Evolutionary conservation across 1,140 invertebrate species (phyloP).

Genomic region (Laupala kohalensis): DNA sequence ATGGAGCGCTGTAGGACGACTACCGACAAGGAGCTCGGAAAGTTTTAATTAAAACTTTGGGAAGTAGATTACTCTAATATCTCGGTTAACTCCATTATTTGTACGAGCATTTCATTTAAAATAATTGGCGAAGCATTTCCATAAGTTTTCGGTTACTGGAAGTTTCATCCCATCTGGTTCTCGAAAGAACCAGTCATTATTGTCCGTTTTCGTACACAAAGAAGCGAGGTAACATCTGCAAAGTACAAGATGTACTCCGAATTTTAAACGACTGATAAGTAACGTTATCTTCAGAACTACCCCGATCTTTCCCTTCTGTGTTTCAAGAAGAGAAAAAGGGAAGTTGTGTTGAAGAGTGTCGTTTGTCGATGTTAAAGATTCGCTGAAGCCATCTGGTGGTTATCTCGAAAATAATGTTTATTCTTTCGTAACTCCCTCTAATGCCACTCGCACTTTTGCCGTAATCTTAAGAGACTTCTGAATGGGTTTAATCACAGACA

Average conservation of each 20-base stretch:
- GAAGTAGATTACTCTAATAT: neutral
- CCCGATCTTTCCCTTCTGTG: neutral
- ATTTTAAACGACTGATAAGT: neutral
- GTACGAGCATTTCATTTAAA: neutral
- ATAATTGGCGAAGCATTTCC: neutral
- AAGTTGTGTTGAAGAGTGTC: neutral
- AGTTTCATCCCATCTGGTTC: neutral
- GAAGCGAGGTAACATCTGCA: neutral
- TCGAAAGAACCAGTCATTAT: neutral
- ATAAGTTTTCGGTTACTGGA: neutral
- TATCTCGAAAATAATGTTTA: too few species aligned
- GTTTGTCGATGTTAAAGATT: neutral
- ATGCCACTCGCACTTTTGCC: too few species aligned
- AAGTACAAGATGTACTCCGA: neutral
- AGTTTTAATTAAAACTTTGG: neutral
- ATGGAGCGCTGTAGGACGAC: neutral
- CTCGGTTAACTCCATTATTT: neutral
- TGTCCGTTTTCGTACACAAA: neutral
- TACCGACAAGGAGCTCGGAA: neutral
- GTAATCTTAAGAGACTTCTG: too few species aligned
- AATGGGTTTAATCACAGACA: too few species aligned
- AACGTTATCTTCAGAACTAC: neutral
- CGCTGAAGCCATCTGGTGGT: neutral
- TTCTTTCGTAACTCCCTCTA: too few species aligned
- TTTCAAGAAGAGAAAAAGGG: neutral